Conservation (phyloP, 2,797 vertebrate species). For the Tolypeutes matacus region DNA sequence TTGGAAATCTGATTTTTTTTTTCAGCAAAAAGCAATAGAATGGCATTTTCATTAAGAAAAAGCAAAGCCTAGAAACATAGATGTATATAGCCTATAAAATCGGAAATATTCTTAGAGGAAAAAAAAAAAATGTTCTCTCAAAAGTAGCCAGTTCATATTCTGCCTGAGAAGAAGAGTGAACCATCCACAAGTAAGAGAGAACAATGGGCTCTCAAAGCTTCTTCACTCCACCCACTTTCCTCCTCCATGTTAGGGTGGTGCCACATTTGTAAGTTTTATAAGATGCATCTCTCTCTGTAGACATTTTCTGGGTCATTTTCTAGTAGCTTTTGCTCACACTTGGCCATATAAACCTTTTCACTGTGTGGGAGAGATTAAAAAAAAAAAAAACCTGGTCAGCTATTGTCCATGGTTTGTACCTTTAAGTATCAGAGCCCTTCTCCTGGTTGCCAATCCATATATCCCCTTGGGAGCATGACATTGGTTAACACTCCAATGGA, state of each 20-base stretch:
- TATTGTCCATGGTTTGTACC: background rate
- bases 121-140: background rate
- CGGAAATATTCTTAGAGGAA: background rate
- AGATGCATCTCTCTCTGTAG: background rate
- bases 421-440: background rate
- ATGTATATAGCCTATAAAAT: background rate
- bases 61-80: background rate
- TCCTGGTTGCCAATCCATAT: background rate
- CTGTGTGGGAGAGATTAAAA: background rate
- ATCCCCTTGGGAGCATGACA: background rate
- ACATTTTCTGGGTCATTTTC: background rate
- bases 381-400: background rate
- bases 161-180: background rate
- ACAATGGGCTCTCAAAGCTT: background rate
- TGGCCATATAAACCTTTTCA: background rate
- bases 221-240: background rate
- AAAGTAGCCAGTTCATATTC: background rate
- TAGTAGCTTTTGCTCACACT: background rate
- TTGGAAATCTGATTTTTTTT: background rate
- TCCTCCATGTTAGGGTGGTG: fast-evolving
- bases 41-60: conserved; percentile 10
- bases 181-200: background rate
- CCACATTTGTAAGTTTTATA: background rate
- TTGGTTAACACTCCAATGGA: background rate
- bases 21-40: background rate